Base-by-base conservation (phyloP, 2,113 vertebrate genomes). In the Salvelinus sp. region DNA sequence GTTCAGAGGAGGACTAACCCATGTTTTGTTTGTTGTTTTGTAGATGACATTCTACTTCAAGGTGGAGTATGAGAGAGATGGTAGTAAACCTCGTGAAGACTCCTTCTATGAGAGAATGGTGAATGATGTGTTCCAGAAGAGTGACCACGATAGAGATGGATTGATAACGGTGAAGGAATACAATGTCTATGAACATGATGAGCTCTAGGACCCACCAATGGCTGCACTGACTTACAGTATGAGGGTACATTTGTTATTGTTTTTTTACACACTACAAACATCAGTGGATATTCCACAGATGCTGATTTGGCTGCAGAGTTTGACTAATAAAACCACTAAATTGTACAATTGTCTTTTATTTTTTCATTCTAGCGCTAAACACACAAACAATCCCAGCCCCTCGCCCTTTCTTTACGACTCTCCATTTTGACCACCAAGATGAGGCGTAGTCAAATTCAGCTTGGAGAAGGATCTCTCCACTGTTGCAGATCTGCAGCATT, bases 101-200 rank as follows among this genome's bases (percentile, higher is more conserved):
- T 87, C 93, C 0, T 94, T 93, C 85, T 96, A 96, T 5, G 90
- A 96, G 75, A 92, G 92, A 79, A 93, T 99, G 13, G 89, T 97
- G 80, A 84, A 88, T 3, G 97, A 99, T 76, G 95, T 99, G 80
- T 96, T 99, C 90, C 91, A 86, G 78, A 98, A 95, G 91, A 98
- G 92, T 9, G 98, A 99, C 80, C 86, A 87, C 0, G 87, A 99
- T 83, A 77, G 78, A 57, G 95, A 99, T 79, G 98, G 96, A 76
- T 85, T 86, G 77, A 97, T 99, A 91, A 96, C 96, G n/a, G 77
- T 93, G 13, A 96, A 91, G 70, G 98, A 99, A 87, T 99, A 97
- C 77, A 97, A 98, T 69, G 89, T 98, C 47, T 97, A 96, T 82
- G 88, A 94, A 47, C 98, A 98, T 13, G 97, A 99, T 85, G 98